phyloP scores from a whole-genome alignment of 2,113 vertebrate genomes.

The Oncorhynchus nerka region DNA sequence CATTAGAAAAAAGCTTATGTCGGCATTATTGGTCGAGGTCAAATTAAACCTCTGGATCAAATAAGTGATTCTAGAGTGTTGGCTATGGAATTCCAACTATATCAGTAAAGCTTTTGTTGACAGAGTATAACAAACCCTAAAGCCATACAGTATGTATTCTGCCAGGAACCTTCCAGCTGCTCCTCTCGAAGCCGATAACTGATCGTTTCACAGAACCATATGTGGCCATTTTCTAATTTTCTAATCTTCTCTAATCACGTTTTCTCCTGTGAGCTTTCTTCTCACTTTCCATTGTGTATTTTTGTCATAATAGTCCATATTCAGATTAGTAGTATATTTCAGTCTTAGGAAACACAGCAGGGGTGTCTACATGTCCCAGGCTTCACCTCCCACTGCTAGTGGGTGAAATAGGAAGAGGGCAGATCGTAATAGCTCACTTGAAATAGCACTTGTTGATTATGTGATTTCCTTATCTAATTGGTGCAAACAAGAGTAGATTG shows the following conservation, averaged over 20 bases:
- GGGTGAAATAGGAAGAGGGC: slow-evolving; percentile 64
- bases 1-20: too few species aligned
- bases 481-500: slow-evolving; percentile 67
- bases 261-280: slow-evolving; percentile 35
- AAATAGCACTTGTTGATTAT: slow-evolving; percentile 60
- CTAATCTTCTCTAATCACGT: slow-evolving; percentile 44
- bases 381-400: slow-evolving; percentile 63
- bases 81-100: slow-evolving; percentile 11
- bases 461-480: slow-evolving; percentile 66
- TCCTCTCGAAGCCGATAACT: slow-evolving; percentile 52
- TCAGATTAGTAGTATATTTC: slow-evolving; percentile 61
- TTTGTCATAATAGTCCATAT: slow-evolving; percentile 58
- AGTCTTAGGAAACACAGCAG: slow-evolving; percentile 62
- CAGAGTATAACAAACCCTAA: slow-evolving; percentile 16
- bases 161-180: slow-evolving; percentile 49
- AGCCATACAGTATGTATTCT: slow-evolving; percentile 48
- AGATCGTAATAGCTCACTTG: slow-evolving; percentile 35
- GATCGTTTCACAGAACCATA: slow-evolving; percentile 59
- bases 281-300: slow-evolving; percentile 59
- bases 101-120: slow-evolving; percentile 30
- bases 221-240: slow-evolving; percentile 27
- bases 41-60: too few species aligned
- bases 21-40: too few species aligned
- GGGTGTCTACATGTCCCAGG: slow-evolving; percentile 51
- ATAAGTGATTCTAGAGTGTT: too few species aligned